phyloP scores from a whole-genome alignment of 2,888 invertebrate species.

The Bruchidius siliquastri region DNA sequence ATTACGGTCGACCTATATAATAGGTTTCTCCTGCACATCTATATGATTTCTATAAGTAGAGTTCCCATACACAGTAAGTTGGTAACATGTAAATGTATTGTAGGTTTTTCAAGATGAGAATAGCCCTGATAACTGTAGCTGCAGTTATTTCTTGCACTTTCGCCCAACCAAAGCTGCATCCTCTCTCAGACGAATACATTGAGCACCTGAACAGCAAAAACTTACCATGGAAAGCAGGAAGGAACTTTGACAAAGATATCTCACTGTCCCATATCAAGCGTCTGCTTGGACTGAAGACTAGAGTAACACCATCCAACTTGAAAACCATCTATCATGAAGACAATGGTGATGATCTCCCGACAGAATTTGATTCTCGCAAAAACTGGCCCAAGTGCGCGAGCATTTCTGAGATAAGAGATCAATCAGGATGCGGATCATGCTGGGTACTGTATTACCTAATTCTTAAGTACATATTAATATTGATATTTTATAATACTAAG shows the following conservation, averaged over 20 bases:
- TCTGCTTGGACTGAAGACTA: constrained; percentile 14
- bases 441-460: constrained; percentile 67
- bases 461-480: constrained; percentile 55
- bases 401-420: constrained; percentile 72
- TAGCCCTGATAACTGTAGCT: not conserved
- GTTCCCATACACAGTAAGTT: no score
- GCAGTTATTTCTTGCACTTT: not conserved
- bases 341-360: constrained; percentile 51
- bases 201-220: constrained; percentile 59
- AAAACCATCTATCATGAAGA: constrained; percentile 3
- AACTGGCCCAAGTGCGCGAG: constrained; percentile 79
- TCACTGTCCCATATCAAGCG: constrained; percentile 13
- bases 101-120: not conserved
- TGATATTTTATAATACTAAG: no score
- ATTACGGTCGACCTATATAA: no score
- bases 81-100: no score
- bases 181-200: constrained; percentile 21
- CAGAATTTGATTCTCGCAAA: constrained; percentile 69
- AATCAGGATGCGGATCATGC: constrained; percentile 83
- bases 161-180: constrained; percentile 8
- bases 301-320: not conserved
- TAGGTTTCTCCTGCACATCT: no score
- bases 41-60: no score
- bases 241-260: constrained; percentile 61
- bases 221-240: constrained; percentile 72